These are phyloP conservation scores for Alviniconcha strummeri DNA, from an alignment of 2,888 invertebrate species.

Conservation along the genomic window DNA sequence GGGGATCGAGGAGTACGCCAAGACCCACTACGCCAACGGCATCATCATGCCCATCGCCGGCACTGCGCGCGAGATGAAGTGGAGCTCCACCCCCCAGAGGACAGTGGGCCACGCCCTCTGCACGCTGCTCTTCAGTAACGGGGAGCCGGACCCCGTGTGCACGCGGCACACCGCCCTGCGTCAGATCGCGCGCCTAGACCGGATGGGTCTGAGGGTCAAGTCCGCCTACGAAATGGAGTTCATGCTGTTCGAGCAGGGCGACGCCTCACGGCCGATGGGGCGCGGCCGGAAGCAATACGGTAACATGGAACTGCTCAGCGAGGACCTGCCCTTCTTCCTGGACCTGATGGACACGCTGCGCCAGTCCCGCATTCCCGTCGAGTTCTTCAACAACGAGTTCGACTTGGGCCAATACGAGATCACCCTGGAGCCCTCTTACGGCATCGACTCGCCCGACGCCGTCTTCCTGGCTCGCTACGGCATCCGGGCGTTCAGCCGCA, in stretches of 20 bases:
- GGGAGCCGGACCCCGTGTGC: conserved; percentile 26
- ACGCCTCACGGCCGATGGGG: conserved; percentile 17
- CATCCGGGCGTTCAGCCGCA: conserved; percentile 21
- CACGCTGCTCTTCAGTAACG: conserved; percentile 3
- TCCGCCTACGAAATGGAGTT: conserved; percentile 28
- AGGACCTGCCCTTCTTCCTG: conserved; percentile 30
- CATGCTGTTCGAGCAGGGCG: conserved; percentile 25
- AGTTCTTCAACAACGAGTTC: conserved; percentile 36
- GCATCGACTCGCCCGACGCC: conserved; percentile 31
- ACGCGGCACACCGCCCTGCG: conserved; percentile 24
- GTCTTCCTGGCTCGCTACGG: conserved; percentile 25
- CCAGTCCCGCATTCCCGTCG: conserved; percentile 27
- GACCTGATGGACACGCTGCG: conserved; percentile 33
- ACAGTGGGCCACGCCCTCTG: conserved; percentile 5
- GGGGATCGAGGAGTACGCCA: not conserved
- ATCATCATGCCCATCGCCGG: not conserved
- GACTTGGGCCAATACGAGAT: conserved; percentile 39
- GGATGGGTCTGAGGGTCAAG: conserved; percentile 16
- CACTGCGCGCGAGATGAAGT: not conserved
- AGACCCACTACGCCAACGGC: conserved; percentile 14
- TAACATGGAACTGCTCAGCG: conserved; percentile 26
- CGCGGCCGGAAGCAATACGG: conserved; percentile 23
- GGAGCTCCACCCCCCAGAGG: conserved; percentile 23
- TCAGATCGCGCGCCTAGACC: conserved; percentile 4
- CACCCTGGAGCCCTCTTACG: conserved; percentile 28